Conservation (phyloP, 2,888 invertebrate genomes). For the Mesorhabditis spiculigera region DNA sequence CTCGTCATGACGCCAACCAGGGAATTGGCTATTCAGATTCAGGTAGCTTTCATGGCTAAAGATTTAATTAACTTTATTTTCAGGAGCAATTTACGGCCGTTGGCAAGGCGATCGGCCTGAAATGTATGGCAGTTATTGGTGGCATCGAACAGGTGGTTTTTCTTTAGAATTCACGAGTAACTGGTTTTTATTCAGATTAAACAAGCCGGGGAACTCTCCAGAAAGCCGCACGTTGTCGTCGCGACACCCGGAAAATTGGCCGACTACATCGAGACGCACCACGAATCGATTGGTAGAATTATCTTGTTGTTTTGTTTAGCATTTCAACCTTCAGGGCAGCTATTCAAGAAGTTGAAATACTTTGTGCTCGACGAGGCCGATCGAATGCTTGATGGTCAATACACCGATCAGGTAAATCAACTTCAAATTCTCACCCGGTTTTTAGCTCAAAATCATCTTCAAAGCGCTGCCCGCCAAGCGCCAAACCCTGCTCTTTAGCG, state of each 20-base stretch:
- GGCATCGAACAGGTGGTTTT: conserved; percentile 36
- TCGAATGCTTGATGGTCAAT: conserved; percentile 68
- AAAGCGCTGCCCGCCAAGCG: conserved; percentile 62
- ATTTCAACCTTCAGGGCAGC: conserved; percentile 41
- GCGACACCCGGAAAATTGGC: conserved; percentile 92
- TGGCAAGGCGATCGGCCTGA: conserved; percentile 80
- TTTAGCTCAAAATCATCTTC: conserved; percentile 74
- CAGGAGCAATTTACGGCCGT: conserved; percentile 89
- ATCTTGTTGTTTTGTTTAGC: conserved; percentile 62
- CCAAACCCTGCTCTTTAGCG: conserved; percentile 66
- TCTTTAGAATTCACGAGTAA: conserved; percentile 36
- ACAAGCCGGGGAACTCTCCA: conserved; percentile 79
- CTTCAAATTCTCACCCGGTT: background rate
- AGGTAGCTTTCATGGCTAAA: background rate
- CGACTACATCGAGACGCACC: conserved; percentile 79
- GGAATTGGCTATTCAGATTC: conserved; percentile 55
- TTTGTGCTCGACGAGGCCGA: conserved; percentile 96
- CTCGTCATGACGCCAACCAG: conserved; percentile 85
- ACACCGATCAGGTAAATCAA: conserved; percentile 33
- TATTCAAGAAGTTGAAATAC: conserved; percentile 75
- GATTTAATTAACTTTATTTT: conserved; percentile 63
- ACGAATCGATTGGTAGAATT: conserved; percentile 60
- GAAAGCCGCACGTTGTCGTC: conserved; percentile 86
- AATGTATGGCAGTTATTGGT: conserved; percentile 85
- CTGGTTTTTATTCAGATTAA: conserved; percentile 64